Evolutionary conservation across 2,888 invertebrate genomes (phyloP).

Genomic region (Micropterix aruncella): DNA sequence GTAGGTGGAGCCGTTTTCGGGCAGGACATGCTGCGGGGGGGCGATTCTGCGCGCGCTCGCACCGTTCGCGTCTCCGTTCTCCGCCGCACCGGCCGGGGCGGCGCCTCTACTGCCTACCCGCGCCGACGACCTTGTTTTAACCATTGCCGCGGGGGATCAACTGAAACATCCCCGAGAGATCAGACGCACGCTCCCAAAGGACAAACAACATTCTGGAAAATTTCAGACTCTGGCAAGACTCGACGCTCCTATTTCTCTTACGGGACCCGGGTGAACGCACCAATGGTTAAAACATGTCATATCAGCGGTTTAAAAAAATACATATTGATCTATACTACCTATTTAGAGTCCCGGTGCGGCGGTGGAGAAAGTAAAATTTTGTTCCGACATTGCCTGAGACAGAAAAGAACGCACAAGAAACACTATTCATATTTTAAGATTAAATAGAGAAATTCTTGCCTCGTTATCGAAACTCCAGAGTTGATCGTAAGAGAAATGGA

Average conservation of each 20-base stretch:
- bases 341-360: not conserved
- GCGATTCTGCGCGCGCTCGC: not conserved
- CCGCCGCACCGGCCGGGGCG: conserved; percentile 1
- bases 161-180: conserved; percentile 25
- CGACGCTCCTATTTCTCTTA: conserved; percentile 32
- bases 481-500: no score
- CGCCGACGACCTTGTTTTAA: conserved; percentile 42
- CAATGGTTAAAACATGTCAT: conserved; percentile 44
- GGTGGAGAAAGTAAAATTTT: not conserved
- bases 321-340: not conserved
- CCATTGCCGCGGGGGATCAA: conserved; percentile 44
- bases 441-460: no score
- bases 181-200: not conserved
- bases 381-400: not conserved
- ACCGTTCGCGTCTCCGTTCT: not conserved
- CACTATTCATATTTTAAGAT: no score
- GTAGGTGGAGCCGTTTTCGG: no score
- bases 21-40: no score
- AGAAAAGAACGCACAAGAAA: not conserved
- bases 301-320: conserved; percentile 19
- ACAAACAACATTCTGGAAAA: conserved; percentile 32
- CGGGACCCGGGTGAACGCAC: conserved; percentile 7
- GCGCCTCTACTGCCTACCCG: conserved; percentile 23
- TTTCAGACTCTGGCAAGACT: conserved; percentile 16
- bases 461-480: no score